Evolutionary conservation across 2,113 vertebrate genomes (phyloP).

Genomic region (Azemiops feae): DNA sequence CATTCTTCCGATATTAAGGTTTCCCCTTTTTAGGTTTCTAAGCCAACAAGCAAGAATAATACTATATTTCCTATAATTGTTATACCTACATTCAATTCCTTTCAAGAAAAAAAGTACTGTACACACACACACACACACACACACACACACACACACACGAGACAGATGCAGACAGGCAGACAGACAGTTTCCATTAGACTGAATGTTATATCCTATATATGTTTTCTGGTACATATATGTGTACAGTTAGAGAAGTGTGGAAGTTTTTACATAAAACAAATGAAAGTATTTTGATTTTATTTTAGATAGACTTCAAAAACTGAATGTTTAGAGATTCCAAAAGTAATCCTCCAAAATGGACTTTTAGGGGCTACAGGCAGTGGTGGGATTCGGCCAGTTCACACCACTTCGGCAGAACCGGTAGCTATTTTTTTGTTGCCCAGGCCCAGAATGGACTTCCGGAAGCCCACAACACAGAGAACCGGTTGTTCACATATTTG

Average conservation of each 20-base stretch:
- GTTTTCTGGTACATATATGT: neutral
- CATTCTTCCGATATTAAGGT: neutral
- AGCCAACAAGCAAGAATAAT: conserved; percentile 1
- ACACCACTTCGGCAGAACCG: no score
- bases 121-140: neutral
- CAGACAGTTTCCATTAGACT: neutral
- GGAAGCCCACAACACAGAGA: no score
- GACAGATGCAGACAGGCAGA: neutral
- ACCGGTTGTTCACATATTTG: no score
- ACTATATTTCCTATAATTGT: neutral
- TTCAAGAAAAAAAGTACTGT: neutral
- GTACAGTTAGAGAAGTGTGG: neutral
- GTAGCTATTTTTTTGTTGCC: no score
- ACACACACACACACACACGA: neutral
- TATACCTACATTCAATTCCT: neutral
- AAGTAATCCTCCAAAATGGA: neutral
- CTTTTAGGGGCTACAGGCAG: neutral
- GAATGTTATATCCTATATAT: neutral
- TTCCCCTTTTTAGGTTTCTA: neutral
- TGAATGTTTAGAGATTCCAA: neutral
- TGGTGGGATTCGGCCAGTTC: no score
- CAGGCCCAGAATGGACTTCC: no score
- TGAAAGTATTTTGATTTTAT: neutral
- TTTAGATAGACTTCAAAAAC: neutral
- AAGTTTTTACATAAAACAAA: neutral